A percentile compares a stretch with the other conserved stretches of the same genome.
These are phyloP conservation scores for Malthinus seriepunctatus DNA, from an alignment of 2,888 invertebrate species.

Conservation along the genomic window DNA sequence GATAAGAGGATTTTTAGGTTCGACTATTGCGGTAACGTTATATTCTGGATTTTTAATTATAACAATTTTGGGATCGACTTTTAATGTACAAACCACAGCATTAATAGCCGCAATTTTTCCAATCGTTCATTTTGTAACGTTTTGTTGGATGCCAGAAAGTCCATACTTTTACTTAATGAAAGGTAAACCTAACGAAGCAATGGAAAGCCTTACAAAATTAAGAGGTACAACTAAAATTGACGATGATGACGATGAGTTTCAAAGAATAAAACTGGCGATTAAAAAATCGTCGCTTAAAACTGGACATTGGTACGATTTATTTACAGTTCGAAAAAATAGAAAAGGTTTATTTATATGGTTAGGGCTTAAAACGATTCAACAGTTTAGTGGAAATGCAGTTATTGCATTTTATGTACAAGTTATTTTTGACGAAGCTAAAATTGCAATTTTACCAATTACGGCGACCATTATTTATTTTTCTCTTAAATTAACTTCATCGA, in stretches of 20 bases:
- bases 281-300: slow-evolving; percentile 55
- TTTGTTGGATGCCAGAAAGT: slow-evolving; percentile 63
- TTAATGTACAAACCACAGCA: slow-evolving; percentile 58
- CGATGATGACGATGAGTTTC: slow-evolving; percentile 48
- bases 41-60: slow-evolving; percentile 60
- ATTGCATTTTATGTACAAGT: slow-evolving; percentile 65
- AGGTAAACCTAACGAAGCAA: slow-evolving; percentile 54
- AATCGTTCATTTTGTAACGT: slow-evolving; percentile 53
- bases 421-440: slow-evolving; percentile 52
- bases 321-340: slow-evolving; percentile 61
- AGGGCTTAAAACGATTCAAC: slow-evolving; percentile 60
- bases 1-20: slow-evolving; percentile 61
- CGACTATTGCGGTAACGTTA: slow-evolving; percentile 62
- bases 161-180: slow-evolving; percentile 58
- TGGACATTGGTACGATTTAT: slow-evolving; percentile 60
- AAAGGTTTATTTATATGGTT: slow-evolving; percentile 67
- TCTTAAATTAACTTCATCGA: slow-evolving; percentile 62
- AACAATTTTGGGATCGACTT: slow-evolving; percentile 54
- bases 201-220: slow-evolving; percentile 54
- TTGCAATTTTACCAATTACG: slow-evolving; percentile 50
- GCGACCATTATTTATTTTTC: slow-evolving; percentile 50
- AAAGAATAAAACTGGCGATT: slow-evolving; percentile 44
- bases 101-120: slow-evolving; percentile 55
- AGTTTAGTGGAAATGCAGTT: slow-evolving; percentile 64
- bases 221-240: slow-evolving; percentile 58